A percentile compares a stretch with the other conserved stretches of the same genome.
phyloP scores from a whole-genome alignment of 2,113 vertebrate species.

The Phylloscopus whistleri region DNA sequence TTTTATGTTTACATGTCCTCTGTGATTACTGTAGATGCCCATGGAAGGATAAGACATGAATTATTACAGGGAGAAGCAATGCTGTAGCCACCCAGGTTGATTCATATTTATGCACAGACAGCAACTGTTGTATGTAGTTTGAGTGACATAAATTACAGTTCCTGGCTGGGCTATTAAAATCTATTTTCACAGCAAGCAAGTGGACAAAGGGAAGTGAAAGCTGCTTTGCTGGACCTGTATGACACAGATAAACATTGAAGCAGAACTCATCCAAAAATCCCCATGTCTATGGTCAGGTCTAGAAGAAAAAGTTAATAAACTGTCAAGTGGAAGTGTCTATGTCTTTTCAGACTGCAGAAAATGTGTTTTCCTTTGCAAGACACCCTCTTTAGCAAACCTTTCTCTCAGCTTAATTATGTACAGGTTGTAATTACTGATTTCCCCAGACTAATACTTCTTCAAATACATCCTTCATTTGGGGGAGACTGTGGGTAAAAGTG shows the following conservation, averaged over 20 bases:
- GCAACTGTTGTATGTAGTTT: background rate
- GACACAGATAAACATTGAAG: background rate
- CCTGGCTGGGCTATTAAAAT: background rate
- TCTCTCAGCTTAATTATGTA: background rate
- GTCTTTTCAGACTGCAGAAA: background rate
- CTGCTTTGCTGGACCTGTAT: background rate
- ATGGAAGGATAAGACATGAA: background rate
- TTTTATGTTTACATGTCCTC: background rate
- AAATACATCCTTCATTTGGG: background rate
- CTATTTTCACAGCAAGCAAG: background rate
- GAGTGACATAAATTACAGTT: background rate
- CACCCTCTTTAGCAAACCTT: background rate
- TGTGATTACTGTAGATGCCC: background rate
- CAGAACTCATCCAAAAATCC: background rate
- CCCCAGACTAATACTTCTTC: background rate
- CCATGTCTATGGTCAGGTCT: background rate
- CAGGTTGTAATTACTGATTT: background rate
- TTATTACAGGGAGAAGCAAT: background rate
- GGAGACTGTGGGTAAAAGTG: background rate
- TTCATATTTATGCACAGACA: background rate
- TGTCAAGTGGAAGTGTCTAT: background rate
- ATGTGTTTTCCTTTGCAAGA: background rate
- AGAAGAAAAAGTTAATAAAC: background rate
- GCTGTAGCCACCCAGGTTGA: background rate
- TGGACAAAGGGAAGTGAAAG: background rate